Evolutionary conservation across 2,113 vertebrate species (phyloP), one percentile per base, ranked within the genome.

Genomic region (Bufo gargarizans): DNA sequence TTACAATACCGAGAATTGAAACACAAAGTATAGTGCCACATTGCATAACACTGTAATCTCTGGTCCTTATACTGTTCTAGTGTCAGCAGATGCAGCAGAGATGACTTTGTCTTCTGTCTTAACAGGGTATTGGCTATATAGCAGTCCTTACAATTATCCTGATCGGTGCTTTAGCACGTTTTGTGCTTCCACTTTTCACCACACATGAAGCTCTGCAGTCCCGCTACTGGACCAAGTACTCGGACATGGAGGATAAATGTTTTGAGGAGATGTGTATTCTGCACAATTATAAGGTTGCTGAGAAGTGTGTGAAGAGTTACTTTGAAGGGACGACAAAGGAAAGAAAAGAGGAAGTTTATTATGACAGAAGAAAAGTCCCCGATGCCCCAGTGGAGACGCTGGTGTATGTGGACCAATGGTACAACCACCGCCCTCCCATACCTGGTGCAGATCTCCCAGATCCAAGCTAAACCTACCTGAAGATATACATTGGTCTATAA

Each of bases 241-340:
- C 61, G 3, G 59, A 86, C 85, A 80, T 79, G 61, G 85, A 86
- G 61, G 85, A 86, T n/a, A 77, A 79, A 16, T 86, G 47, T 43
- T 79, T 80, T 80, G 76, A 80, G 17, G 77, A 10, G 22, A 86
- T 65, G 33, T 86, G 85, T 13, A 65, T 80, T 56, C 9, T 16
- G 49, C n/a, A 80, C 59, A 86, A 86, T 14, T 61, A 65, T 43
- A 53, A 17, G 43, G 4, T 86, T 50, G 85, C 85, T 43, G 85
- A 86, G 20, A 80, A 10, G 11, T 56, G 8, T 19, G 9, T 86
- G 53, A 79, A 86, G 47, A 20, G 4, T 50, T 69, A 86, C 61
- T 79, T 86, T 80, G 85, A 86, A 86, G 16, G 11, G 22, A 12
- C 2, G 4, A 77, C 10, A 16, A 63, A 45, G 56, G 6, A 86